Evolutionary conservation across 1,140 invertebrate genomes (phyloP).

Genomic region (Habropoda laboriosa): DNA sequence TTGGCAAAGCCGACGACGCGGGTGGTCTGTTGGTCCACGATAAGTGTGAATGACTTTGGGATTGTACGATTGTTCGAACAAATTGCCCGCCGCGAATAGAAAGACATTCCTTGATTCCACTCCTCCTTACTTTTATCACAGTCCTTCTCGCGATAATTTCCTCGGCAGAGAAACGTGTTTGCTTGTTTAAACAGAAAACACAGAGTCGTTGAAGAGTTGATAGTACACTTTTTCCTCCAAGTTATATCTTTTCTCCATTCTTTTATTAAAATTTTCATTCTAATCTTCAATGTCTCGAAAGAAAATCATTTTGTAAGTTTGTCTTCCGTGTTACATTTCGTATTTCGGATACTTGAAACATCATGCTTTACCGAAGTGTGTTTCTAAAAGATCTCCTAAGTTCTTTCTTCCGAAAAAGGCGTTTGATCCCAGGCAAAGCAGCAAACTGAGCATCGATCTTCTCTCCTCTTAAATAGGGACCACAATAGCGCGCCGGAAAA

Average conservation of each 20-base stretch:
- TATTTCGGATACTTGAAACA: too few species aligned
- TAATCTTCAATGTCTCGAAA: too few species aligned
- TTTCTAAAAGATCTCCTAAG: too few species aligned
- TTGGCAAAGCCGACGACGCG: conserved; percentile 62
- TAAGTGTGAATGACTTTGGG: conserved; percentile 65
- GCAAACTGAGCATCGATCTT: conserved; percentile 40
- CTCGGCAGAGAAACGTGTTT: background rate
- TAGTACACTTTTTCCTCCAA: too few species aligned
- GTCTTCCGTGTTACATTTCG: too few species aligned
- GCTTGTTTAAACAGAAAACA: background rate
- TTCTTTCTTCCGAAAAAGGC: background rate
- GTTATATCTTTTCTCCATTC: too few species aligned
- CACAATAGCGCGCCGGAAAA: conserved; percentile 2
- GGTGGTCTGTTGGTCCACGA: conserved; percentile 65
- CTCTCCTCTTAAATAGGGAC: conserved; percentile 1
- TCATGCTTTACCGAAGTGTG: too few species aligned
- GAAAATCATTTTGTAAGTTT: too few species aligned
- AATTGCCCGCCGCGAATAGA: conserved; percentile 6
- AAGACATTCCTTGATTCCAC: conserved; percentile 1
- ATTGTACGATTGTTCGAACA: conserved; percentile 45
- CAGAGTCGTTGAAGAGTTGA: background rate
- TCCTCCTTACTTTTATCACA: background rate
- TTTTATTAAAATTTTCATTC: background rate
- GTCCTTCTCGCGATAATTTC: background rate
- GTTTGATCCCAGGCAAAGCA: background rate